Base-by-base conservation (phyloP, 2,797 vertebrate genomes). In the Takifugu rubripes region DNA sequence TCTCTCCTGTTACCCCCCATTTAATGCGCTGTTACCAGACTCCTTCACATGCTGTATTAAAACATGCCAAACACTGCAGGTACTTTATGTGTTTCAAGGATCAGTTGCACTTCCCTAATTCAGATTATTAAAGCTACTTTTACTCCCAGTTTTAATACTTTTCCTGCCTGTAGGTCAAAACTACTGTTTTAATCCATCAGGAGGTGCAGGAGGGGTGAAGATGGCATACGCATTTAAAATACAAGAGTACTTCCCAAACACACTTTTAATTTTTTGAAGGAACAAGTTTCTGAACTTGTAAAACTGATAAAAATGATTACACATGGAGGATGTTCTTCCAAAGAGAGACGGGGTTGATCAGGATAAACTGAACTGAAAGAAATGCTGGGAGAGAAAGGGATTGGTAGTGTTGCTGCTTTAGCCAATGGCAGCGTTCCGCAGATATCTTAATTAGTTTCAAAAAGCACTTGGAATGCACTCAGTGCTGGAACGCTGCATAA, bases 271-370 rank as follows among this genome's bases (percentile, higher is more conserved):
- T 86, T 79, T 72, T 47, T 1, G 73, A 67, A 70, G 52, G 64
- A 79, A 77, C 74, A 75, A 71, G 75, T 55, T 64, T 72, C 75
- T 83, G 77, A 70, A 70, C 75, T 82, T 66, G 66, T 78, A 44
- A 84, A 85, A 84, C 72, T 84, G 74, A 80, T 75, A 72, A 66
- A 78, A 79, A 75, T 62, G 52, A 58, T 74, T 63, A 68, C 83
- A 83, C 84, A 78, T 68, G 72, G 71, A 82, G 55, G 73, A 60
- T 79, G 77, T 56, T 66, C 62, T 70, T 86, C 74, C 65, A 68
- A 79, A 77, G 67, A 75, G 78, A 55, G 62, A 59, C n/a, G 44
- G 56, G 50, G 17, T 24, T 64, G 61, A 50, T 66, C 73, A 24
- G 66, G 74, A 73, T 79, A 49, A 81, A 81, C 1, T 40, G 36